Percentiles rank a stretch among this genome's conserved stretches.
These are phyloP conservation scores for Branchipolynoe longqiensis DNA, from an alignment of 2,888 invertebrate genomes.

Conservation along the genomic window DNA sequence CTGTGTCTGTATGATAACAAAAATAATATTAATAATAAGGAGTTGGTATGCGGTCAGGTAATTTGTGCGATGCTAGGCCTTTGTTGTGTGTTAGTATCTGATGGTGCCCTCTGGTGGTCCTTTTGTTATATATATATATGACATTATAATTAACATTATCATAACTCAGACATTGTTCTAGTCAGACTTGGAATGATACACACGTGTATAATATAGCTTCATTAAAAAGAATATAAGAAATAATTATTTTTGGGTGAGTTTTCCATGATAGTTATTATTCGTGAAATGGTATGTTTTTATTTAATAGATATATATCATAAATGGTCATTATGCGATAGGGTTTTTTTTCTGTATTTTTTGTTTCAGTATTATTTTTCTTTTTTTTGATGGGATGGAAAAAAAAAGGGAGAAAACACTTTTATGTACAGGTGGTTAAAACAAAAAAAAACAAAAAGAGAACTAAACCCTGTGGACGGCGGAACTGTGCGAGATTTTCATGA, in stretches of 20 bases:
- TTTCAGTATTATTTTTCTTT: too few species aligned
- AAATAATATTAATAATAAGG: too few species aligned
- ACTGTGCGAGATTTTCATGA: constrained; percentile 50
- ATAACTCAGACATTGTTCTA: constrained; percentile 57
- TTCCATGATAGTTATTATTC: constrained; percentile 57
- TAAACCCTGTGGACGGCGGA: constrained; percentile 26
- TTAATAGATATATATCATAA: constrained; percentile 54
- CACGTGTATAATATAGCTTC: constrained; percentile 54
- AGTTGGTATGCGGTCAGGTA: constrained; percentile 26
- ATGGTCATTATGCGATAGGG: constrained; percentile 53
- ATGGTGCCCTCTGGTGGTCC: background rate
- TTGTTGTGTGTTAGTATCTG: constrained; percentile 46
- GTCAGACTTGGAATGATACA: constrained; percentile 55
- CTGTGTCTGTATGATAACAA: constrained; percentile 44
- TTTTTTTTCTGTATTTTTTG: too few species aligned
- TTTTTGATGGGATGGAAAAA: constrained; percentile 34
- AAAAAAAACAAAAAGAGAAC: background rate
- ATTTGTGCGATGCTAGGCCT: constrained; percentile 35
- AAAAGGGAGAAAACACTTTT: background rate
- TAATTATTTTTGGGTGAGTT: constrained; percentile 58
- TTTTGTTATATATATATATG: constrained; percentile 57
- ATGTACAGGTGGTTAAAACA: background rate
- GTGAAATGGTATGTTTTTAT: constrained; percentile 52
- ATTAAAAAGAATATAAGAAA: too few species aligned
- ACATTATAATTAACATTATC: constrained; percentile 55